Evolutionary conservation across 2,113 vertebrate genomes (phyloP).

Genomic region (Ranitomeya variabilis): DNA sequence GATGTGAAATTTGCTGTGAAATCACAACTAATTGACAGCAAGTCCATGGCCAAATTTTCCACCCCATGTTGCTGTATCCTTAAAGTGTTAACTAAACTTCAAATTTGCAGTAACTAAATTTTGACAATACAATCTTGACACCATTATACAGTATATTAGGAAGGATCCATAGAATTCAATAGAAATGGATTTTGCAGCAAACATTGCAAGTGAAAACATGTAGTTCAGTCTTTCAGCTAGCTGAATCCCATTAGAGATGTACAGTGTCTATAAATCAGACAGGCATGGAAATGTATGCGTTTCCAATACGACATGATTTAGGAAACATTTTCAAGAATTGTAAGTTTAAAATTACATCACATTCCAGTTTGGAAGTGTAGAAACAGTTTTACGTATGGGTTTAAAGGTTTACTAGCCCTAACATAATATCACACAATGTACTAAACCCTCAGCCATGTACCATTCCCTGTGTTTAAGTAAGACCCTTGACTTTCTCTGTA

Average conservation of each 20-base stretch:
- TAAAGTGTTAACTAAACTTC: not conserved
- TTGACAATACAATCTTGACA: not conserved
- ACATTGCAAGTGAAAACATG: conserved; percentile 19
- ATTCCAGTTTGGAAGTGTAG: not conserved
- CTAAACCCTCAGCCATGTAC: conserved; percentile 35
- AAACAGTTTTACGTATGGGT: not conserved
- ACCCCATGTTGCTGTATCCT: not conserved
- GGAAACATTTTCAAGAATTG: conserved; percentile 26
- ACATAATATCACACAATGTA: conserved; percentile 31
- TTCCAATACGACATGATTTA: conserved; percentile 17
- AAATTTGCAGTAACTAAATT: not conserved
- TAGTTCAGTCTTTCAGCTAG: conserved; percentile 5
- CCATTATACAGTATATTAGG: not conserved
- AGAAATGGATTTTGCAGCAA: conserved; percentile 16
- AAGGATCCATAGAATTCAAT: not conserved
- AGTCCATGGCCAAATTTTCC: no score
- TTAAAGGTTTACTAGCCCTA: conserved; percentile 1
- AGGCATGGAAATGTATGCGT: conserved; percentile 12
- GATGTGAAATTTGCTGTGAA: no score
- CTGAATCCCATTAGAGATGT: conserved; percentile 20
- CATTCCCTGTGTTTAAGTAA: conserved; percentile 41
- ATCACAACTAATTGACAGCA: no score
- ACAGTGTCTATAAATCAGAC: conserved; percentile 35
- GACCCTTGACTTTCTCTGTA: conserved; percentile 37
- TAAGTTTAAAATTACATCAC: not conserved